phyloP scores from a whole-genome alignment of 2,113 vertebrate species.

The Sylvicapra grimmia region DNA sequence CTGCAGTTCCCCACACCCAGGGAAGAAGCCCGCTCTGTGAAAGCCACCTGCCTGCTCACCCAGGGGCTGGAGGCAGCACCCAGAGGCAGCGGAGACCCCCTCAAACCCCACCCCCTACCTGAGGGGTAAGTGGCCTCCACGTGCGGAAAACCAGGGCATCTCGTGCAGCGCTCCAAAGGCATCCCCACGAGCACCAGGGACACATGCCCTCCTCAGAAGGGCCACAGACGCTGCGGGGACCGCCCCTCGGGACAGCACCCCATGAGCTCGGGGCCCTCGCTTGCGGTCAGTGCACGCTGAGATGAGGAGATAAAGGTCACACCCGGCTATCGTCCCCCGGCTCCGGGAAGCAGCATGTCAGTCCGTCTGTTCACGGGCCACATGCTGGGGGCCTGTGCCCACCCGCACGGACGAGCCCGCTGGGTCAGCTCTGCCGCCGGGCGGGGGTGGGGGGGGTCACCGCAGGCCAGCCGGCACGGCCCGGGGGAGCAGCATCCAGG shows the following conservation, averaged over 20 bases:
- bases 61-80: no score
- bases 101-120: neutral
- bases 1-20: fast-evolving
- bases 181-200: slow-evolving; percentile 18
- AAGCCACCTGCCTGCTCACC: neutral
- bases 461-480: no score
- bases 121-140: slow-evolving; percentile 1
- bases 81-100: neutral
- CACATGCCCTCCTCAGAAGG: neutral
- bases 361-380: fast-evolving
- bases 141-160: neutral
- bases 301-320: neutral
- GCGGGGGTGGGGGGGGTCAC: neutral
- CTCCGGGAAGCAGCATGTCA: fast-evolving
- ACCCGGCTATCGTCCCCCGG: neutral
- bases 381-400: neutral
- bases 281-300: fast-evolving
- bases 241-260: neutral
- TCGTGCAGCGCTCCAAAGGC: fast-evolving
- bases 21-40: neutral
- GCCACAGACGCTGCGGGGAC: neutral
- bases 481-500: fast-evolving
- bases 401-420: fast-evolving
- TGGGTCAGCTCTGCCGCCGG: fast-evolving
- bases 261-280: fast-evolving